Evolutionary conservation across 2,797 vertebrate species (phyloP), one percentile per base, ranked within the genome.

Genomic region (Thalassophryne amazonica): DNA sequence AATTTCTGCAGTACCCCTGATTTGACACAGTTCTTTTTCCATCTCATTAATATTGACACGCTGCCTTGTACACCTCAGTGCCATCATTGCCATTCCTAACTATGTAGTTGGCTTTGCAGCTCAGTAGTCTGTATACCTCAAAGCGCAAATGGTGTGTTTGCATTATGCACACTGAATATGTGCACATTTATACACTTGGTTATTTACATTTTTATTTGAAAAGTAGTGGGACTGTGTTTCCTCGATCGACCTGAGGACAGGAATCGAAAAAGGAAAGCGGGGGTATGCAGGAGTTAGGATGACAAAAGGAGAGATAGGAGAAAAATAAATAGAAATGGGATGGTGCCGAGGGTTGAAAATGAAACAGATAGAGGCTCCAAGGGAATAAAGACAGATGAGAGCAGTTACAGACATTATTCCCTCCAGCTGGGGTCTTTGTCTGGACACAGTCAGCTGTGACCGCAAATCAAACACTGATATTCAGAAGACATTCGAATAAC

Each of bases 351-450:
- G 5, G 14, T 24, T 31, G 30, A 37, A 30, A 54, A 25, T 16
- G 34, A 49, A 50, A 34, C 5, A 19, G 37, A 43, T 14, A 42
- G 30, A 45, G 40, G 18, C 12, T 16, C 21, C 1, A 52, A 39
- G 21, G 30, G 33, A 34, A 23, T 20, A 33, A 49, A 67, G 19
- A 64, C 54, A 32, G 39, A 66, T 50, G 55, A 58, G 43, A 28
- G 52, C 51, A 46, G 60, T 76, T 62, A 71, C 53, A 73, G 61
- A 76, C 48, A 74, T 76, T 78, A 80, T 42, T 72, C 37, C 19
- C 55, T 67, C 39, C 63, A 80, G 70, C 65, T 78, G 77, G 59
- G 68, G 47, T 66, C 60, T 73, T 60, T 72, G 66, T 76, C 56
- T 66, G 53, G 52, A 49, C 1, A 29, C 54, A 70, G 41, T 70